Base-by-base conservation (phyloP, 2,113 vertebrate genomes). In the Ranitomeya variabilis region DNA sequence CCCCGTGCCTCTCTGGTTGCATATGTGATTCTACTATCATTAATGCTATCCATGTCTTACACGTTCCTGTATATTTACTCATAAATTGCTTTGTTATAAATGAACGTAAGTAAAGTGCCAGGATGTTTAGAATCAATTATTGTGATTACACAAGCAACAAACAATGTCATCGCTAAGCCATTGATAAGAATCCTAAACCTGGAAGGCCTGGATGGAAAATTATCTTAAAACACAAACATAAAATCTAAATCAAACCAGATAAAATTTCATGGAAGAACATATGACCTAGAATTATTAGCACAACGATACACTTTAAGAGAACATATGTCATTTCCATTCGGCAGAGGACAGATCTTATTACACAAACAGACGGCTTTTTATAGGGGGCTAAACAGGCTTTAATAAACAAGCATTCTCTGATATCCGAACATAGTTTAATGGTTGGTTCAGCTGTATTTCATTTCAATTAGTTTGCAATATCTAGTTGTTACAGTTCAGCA, bases 341-440 rank as follows among this genome's bases (percentile, higher is more conserved):
- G 86, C 52, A 81, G 86, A 87, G 78, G 62, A 80, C 62, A 81
- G 78, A 87, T 87, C 86, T 71, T 80, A 73, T 87, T 87, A 87
- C 86, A 87, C 78, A 87, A 81, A 81, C 73, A 71, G 60, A 87
- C 52, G n/a, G 86, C 86, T 87, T 81, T 87, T 87, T 66, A 80
- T 57, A 71, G 77, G 60, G 64, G 31, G 23, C 86, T 73, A 71
- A 87, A 87, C 77, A 87, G 62, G 12, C 76, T 62, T 57, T 21
- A 55, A 86, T 86, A 86, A 86, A 77, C 57, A 85, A 74, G 67
- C 31, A 87, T 79, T 55, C 66, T n/a, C 60, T 87, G 86, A 80
- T 87, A 87, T 54, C 54, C 74, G 23, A 73, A 59, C 67, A 74
- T 16, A 59, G 54, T 66, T 69, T 79, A 79, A 55, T 79, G 12